Percentiles rank a stretch among this genome's conserved stretches.
phyloP scores from a whole-genome alignment of 2,797 vertebrate genomes.

The Capromys pilorides region DNA sequence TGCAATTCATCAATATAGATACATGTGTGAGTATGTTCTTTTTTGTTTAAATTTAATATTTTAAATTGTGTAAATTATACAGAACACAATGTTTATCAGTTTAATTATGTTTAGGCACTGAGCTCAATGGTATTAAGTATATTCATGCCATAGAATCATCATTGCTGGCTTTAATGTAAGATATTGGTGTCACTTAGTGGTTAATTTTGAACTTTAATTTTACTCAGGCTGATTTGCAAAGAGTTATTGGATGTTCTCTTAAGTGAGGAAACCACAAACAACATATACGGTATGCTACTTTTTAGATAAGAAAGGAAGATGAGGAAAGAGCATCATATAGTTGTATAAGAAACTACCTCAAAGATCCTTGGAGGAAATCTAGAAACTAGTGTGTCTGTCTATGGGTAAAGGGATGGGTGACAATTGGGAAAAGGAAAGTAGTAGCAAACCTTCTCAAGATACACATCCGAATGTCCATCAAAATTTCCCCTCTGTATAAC shows the following conservation, averaged over 20 bases:
- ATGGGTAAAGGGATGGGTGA: rapidly evolving
- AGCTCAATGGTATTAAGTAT: neutral
- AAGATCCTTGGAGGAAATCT: neutral
- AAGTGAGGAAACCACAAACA: neutral
- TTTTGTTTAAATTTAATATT: neutral
- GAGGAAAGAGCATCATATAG: neutral
- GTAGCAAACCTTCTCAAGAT: neutral
- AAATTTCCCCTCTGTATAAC: neutral
- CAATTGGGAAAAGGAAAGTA: rapidly evolving
- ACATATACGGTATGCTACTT: too few relatives aligned
- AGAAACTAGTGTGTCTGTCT: neutral
- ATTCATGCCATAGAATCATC: neutral
- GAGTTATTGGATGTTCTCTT: neutral
- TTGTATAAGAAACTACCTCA: neutral
- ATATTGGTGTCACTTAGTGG: neutral
- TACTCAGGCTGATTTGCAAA: neutral
- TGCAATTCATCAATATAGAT: neutral
- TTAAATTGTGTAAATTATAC: neutral
- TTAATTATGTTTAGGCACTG: neutral
- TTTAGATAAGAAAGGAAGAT: neutral
- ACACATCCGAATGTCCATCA: neutral
- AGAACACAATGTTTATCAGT: neutral
- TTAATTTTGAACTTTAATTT: constrained; percentile 45
- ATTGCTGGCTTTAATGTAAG: neutral
- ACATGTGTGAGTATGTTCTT: neutral